Percentiles rank a stretch among this genome's conserved stretches.
These are phyloP conservation scores for Stratiomys singularior DNA, from an alignment of 2,888 invertebrate species.

Conservation along the genomic window DNA sequence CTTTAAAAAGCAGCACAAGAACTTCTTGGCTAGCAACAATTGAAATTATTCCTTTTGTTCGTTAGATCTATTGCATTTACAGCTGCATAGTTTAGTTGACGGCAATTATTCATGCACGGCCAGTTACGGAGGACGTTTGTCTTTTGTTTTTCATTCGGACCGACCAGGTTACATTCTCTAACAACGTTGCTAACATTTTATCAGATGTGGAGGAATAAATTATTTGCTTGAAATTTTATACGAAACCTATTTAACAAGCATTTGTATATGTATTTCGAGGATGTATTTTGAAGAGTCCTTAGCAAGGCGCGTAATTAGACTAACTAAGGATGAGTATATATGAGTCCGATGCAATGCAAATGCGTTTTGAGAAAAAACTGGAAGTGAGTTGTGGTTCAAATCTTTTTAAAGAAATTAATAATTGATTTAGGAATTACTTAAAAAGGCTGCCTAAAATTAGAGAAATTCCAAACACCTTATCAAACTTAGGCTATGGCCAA, in stretches of 20 bases:
- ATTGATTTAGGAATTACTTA: too few relatives aligned
- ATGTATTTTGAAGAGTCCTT: too few relatives aligned
- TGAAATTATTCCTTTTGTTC: slow-evolving; percentile 28
- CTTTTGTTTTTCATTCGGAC: not conserved
- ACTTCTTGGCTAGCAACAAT: slow-evolving; percentile 21
- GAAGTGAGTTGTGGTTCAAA: too few relatives aligned
- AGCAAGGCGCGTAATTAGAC: too few relatives aligned
- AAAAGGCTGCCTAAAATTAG: too few relatives aligned
- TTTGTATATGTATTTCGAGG: too few relatives aligned
- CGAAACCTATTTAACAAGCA: not conserved
- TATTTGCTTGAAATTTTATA: not conserved
- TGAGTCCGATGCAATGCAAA: too few relatives aligned
- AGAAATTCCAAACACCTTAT: too few relatives aligned
- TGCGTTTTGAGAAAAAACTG: too few relatives aligned
- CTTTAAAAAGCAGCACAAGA: slow-evolving; percentile 6
- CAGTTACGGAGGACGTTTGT: not conserved
- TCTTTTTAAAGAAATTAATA: too few relatives aligned
- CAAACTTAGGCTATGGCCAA: too few relatives aligned
- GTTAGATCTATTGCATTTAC: slow-evolving; percentile 15
- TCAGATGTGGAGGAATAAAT: not conserved
- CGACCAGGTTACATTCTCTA: not conserved
- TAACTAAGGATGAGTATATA: too few relatives aligned
- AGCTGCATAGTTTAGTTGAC: slow-evolving; percentile 5
- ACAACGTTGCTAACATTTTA: slow-evolving; percentile 1
- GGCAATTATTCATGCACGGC: slow-evolving; percentile 10